These are phyloP conservation scores for Capromys pilorides DNA, from an alignment of 2,797 vertebrate species.

Conservation along the genomic window DNA sequence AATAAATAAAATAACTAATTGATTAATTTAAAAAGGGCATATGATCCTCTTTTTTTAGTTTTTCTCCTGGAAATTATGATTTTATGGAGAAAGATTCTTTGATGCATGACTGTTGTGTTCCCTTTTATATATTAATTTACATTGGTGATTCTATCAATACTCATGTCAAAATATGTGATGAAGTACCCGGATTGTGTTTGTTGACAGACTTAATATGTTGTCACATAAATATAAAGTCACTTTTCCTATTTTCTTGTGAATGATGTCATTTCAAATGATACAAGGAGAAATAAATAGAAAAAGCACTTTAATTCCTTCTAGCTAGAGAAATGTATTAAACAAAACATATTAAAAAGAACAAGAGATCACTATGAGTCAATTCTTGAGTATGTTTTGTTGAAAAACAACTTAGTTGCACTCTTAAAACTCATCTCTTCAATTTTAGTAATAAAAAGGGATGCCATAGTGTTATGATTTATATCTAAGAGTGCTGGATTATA, in stretches of 20 bases:
- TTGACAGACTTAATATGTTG: slow-evolving; percentile 60
- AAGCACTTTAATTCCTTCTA: slow-evolving; percentile 29
- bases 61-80: slow-evolving; percentile 55
- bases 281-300: slow-evolving; percentile 6
- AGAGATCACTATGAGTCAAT: not conserved
- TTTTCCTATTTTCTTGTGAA: slow-evolving; percentile 48
- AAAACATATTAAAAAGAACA: slow-evolving; percentile 46
- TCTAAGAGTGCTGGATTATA: not conserved
- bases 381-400: not conserved
- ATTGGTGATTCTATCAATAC: slow-evolving; percentile 64
- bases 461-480: not conserved
- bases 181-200: slow-evolving; percentile 49
- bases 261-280: slow-evolving; percentile 43
- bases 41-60: slow-evolving; percentile 30
- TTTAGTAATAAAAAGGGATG: slow-evolving; percentile 19
- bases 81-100: slow-evolving; percentile 12
- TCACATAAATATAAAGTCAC: slow-evolving; percentile 43
- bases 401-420: not conserved
- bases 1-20: not conserved
- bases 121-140: slow-evolving; percentile 50
- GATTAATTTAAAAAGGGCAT: not conserved
- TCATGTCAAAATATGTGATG: slow-evolving; percentile 56
- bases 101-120: not conserved
- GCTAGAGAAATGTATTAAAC: slow-evolving; percentile 39
- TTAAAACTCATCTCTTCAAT: not conserved